Evolutionary conservation across 2,113 vertebrate genomes (phyloP), one percentile per base, ranked within the genome.

Genomic region (Odontophorus gujanensis): DNA sequence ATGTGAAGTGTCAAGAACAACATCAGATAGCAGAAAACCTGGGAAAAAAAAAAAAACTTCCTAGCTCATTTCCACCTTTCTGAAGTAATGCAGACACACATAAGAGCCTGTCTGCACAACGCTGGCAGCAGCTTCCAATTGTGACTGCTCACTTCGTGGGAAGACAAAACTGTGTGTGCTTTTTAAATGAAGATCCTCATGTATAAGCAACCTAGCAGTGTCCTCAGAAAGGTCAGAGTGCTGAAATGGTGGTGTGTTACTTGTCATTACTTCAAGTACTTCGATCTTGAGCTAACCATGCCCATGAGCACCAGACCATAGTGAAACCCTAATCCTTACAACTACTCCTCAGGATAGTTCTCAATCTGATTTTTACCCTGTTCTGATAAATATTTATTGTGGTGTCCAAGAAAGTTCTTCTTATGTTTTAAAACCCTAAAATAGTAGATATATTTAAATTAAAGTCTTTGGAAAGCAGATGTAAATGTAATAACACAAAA

Each of bases 141-240:
- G 47, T 51, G 34, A 19, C 4, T 1, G 5, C 24, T 17, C 3
- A 40, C 18, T 48, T 57, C 48, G 38, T 1, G 6, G 43, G 15
- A 68, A 0, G 2, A 7, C 53, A 87, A 66, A 81, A 78, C 2
- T 17, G 4, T 28, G 71, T 2, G 5, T 20, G 47, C 16, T 63
- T 80, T 71, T 71, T 77, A 38, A 0, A 2, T 17, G 58, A 63
- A 86, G 66, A 25, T 84, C 65, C 47, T 81, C 51, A 30, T 0
- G 0, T 7, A 40, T 0, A 2, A 81, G 20, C 48, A 85, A 30
- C 32, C 28, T 9, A 51, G 26, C 28, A 68, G 43, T 0, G 0
- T 14, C 58, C 21, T 65, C 65, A 61, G 42, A 74, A 53, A 59
- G 32, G 18, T 51, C 20, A 51, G 28, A 25, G 32, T 66, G 65